Conservation (phyloP, 1,140 invertebrate species). For the Linepithema humile region DNA sequence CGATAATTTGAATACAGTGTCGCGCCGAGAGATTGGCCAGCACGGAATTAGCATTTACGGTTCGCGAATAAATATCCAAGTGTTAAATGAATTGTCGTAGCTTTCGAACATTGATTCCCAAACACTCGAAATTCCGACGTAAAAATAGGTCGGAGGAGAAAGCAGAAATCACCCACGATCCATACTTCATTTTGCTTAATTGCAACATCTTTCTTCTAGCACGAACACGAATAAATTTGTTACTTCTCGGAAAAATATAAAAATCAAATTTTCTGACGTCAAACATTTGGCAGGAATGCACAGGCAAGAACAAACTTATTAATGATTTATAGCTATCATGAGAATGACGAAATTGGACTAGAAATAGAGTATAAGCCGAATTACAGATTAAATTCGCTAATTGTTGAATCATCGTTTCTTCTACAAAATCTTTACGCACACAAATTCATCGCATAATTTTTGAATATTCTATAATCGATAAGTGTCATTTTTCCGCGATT, state of each 20-base stretch:
- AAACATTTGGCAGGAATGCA: not conserved
- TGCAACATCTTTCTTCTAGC: not conserved
- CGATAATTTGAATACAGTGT: constrained; percentile 43
- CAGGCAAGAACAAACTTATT: not conserved
- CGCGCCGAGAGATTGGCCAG: not conserved
- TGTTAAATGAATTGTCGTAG: constrained; percentile 24
- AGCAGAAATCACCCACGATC: not conserved
- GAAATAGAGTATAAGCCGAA: not conserved
- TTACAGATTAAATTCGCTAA: not conserved
- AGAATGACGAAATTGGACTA: not conserved
- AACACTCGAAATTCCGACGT: not conserved
- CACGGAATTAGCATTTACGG: constrained; percentile 46
- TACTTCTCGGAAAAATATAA: not conserved
- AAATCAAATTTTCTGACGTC: not conserved
- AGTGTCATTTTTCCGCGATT: not conserved
- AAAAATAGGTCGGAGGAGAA: constrained; percentile 13
- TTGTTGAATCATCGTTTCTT: not conserved
- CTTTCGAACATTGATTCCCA: not conserved
- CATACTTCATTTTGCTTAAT: constrained; percentile 17
- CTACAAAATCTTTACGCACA: not conserved
- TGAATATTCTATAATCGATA: not conserved
- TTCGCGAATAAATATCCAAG: constrained; percentile 4
- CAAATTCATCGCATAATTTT: not conserved
- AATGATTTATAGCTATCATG: not conserved
- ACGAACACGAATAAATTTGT: not conserved